Percentiles rank a stretch among this genome's conserved stretches.
phyloP scores from a whole-genome alignment of 2,888 invertebrate species.

The Cryptocephalus moraei region DNA sequence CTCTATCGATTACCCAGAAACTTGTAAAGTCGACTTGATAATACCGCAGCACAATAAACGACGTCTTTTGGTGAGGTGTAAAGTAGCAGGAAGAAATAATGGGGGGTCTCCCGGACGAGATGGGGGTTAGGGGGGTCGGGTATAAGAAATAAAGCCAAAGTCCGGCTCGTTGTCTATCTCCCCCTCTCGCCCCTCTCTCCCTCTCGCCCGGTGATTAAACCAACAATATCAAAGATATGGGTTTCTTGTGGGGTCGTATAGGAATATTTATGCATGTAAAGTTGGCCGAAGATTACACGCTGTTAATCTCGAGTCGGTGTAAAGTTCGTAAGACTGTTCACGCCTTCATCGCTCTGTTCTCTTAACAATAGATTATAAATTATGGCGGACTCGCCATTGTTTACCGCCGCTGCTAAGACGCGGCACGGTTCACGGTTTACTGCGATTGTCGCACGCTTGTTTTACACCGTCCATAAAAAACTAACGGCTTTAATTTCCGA shows the following conservation, averaged over 20 bases:
- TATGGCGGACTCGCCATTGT: slow-evolving; percentile 27
- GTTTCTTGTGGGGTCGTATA: slow-evolving; percentile 29
- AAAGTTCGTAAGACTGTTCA: slow-evolving; percentile 34
- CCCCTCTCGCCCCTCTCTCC: too few species aligned
- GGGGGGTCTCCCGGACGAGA: slow-evolving; percentile 1
- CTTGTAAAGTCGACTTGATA: background rate
- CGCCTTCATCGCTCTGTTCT: slow-evolving; percentile 24
- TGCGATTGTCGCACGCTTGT: background rate
- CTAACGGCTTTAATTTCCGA: background rate
- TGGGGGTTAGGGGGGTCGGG: slow-evolving; percentile 5
- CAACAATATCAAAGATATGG: slow-evolving; percentile 35
- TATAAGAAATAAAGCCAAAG: slow-evolving; percentile 24
- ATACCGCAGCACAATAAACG: background rate
- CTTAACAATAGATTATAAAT: slow-evolving; percentile 34
- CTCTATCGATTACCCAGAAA: too few species aligned
- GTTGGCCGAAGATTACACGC: slow-evolving; percentile 35
- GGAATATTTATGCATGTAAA: slow-evolving; percentile 37
- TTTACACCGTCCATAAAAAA: background rate
- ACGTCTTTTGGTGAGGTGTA: slow-evolving; percentile 3
- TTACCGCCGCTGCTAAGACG: slow-evolving; percentile 13
- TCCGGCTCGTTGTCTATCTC: slow-evolving; percentile 12
- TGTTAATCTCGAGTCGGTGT: slow-evolving; percentile 34
- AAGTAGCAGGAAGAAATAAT: slow-evolving; percentile 6
- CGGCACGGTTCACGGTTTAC: background rate
- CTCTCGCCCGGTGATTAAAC: slow-evolving; percentile 29